Percentiles rank a stretch among this genome's conserved stretches.
Evolutionary conservation across 2,888 invertebrate species (phyloP).

Genomic region (Uropetala carovei): DNA sequence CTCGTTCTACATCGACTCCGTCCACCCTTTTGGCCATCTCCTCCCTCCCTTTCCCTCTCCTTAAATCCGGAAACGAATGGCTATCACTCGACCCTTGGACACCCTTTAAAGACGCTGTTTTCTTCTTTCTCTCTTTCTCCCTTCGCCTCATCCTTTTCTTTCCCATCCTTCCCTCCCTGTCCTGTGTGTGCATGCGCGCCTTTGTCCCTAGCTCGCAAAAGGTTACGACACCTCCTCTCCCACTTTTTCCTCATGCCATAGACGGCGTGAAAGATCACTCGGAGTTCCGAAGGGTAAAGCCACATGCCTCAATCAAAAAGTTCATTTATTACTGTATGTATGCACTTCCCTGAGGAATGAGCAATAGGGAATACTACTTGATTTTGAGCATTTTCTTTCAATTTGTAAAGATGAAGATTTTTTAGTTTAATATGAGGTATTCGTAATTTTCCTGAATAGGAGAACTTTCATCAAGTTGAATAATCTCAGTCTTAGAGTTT

Average conservation of each 20-base stretch:
- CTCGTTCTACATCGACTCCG: neutral
- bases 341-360: neutral
- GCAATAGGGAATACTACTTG: neutral
- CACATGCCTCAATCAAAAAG: constrained; percentile 7
- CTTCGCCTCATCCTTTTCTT: neutral
- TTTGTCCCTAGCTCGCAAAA: neutral
- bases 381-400: too few species aligned
- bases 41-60: constrained; percentile 8
- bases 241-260: neutral
- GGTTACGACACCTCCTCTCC: constrained; percentile 33
- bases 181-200: neutral
- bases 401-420: too few species aligned
- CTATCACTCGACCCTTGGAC: constrained; percentile 13
- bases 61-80: constrained; percentile 41
- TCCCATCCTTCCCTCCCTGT: neutral
- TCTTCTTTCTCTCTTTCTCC: neutral
- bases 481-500: too few species aligned
- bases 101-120: neutral
- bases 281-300: neutral
- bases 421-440: too few species aligned
- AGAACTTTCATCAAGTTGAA: too few species aligned
- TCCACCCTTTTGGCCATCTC: neutral
- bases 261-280: constrained; percentile 9
- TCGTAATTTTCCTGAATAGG: too few species aligned
- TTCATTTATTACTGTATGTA: neutral